Evolutionary conservation across 2,113 vertebrate species (phyloP), one percentile per base, ranked within the genome.

Genomic region (Scomber japonicus): DNA sequence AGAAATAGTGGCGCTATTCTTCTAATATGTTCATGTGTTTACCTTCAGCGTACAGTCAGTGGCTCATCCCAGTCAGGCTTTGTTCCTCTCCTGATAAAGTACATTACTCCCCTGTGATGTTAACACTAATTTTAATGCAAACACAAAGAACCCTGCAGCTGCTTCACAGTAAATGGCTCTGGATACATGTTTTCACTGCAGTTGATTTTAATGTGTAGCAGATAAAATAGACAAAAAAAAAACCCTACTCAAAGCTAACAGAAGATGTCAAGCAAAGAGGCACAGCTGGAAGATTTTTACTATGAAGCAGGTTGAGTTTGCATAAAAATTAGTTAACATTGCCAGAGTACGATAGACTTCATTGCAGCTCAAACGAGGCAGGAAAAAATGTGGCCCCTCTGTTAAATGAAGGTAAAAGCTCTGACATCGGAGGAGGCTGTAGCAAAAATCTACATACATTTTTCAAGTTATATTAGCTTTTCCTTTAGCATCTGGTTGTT

Each of bases 241-340:
- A 27, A 12, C 21, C n/a, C 35, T 40, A 40, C n/a, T 21, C 11
- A 57, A n/a, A 69, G 79, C 40, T 46, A 50, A 71, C 35, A 40
- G 35, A 40, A 40, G 31, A 35, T 35, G 31, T 35, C 31, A 35
- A 35, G 65, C 55, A 63, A 68, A 19, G 68, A 83, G 74, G 83
- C 84, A 81, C 79, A 54, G 66, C 21, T 66, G 59, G 74, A 46
- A 66, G 14, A 57, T 6, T 68, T 66, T 64, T 59, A 77, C 45
- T 10, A 55, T 11, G 21, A 77, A 62, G 70, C 53, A 19, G 51
- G 44, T 40, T 19, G 40, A 8, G 11, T 80, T 76, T 77, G 40
- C 19, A 62, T 53, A 70, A 27, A 66, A 71, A 67, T 64, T 1
- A 4, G 11, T 63, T 31, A 16, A 51, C 45, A 13, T 6, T 55